phyloP scores from a whole-genome alignment of 2,113 vertebrate genomes.

The Tyto alba region DNA sequence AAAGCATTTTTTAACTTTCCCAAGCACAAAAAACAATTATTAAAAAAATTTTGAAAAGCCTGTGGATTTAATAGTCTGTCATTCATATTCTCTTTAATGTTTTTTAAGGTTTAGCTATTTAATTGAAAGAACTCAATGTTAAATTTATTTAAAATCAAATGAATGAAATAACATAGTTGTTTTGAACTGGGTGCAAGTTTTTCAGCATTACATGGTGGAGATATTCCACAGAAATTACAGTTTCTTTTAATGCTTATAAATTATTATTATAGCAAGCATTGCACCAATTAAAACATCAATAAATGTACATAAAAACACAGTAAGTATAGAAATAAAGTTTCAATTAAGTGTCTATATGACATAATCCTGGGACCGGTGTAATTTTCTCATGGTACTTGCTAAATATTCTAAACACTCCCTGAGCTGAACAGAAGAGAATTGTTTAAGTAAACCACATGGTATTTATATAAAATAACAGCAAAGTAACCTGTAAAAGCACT shows the following conservation, averaged over 20 bases:
- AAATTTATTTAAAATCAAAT: neutral
- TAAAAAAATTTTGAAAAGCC: neutral
- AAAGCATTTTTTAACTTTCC: neutral
- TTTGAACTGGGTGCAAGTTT: neutral
- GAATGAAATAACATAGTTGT: neutral
- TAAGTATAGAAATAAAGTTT: neutral
- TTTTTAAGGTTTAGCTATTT: neutral
- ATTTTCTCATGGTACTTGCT: neutral
- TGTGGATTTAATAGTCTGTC: neutral
- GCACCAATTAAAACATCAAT: neutral
- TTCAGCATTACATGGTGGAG: rapidly evolving
- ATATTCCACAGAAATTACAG: neutral
- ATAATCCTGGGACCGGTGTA: neutral
- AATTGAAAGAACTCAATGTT: neutral
- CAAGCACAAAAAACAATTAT: neutral
- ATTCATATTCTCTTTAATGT: neutral
- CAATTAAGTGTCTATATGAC: neutral
- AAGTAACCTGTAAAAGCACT: neutral
- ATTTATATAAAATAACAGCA: neutral
- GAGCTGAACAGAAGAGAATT: neutral
- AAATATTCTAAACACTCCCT: neutral
- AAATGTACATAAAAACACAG: neutral
- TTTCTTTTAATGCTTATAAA: neutral
- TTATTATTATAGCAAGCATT: neutral
- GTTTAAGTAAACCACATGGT: neutral